Evolutionary conservation across 2,888 invertebrate species (phyloP), one percentile per base, ranked within the genome.

Genomic region (Ophion slaviceki): DNA sequence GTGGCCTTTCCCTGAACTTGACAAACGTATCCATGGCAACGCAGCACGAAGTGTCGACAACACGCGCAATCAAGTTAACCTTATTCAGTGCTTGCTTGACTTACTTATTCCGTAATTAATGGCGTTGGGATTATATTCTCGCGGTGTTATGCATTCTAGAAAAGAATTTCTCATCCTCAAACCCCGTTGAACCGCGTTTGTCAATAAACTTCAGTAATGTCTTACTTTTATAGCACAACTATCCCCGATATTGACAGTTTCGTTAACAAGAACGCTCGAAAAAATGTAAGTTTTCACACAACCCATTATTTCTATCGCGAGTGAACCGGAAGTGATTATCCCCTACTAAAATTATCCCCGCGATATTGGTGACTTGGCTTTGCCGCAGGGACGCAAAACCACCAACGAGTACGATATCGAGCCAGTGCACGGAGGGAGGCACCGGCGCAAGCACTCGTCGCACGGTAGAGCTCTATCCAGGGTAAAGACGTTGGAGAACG

Each of bases 161-260:
- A 76, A 76, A 66, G 68, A 2, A 28, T 57, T n/a, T 53, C 76
- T 76, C 32, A 3, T 11, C 6, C 47, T 61, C 36, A 14, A 36
- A 67, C 5, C n/a, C 36, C 24, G 59, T 61, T 62, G 28, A 71
- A 36, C 14, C 11, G 10, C 4, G 45, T 72, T n/a, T 11, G 59
- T 11, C 57, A 79, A 61, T 68, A 28, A 77, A 80, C 28, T n/a
- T 40, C 77, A 68, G 78, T 75, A 47, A 91, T 91, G 91, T 91
- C 91, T 40, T 91, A 91, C 85, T 91, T 91, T 80, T 88, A 88
- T 82, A 89, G 89, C 2, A 87, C 88, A 70, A 82, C 90, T 45
- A 82, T 88, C 61, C 83, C 84, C n/a, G 88, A 80, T 80, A 62
- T 83, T 82, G 88, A 90, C 76, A 88, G 61, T 67, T 80, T 76